These are phyloP conservation scores for Drosophila funebris DNA, from an alignment of 1,140 invertebrate species.

Conservation along the genomic window DNA sequence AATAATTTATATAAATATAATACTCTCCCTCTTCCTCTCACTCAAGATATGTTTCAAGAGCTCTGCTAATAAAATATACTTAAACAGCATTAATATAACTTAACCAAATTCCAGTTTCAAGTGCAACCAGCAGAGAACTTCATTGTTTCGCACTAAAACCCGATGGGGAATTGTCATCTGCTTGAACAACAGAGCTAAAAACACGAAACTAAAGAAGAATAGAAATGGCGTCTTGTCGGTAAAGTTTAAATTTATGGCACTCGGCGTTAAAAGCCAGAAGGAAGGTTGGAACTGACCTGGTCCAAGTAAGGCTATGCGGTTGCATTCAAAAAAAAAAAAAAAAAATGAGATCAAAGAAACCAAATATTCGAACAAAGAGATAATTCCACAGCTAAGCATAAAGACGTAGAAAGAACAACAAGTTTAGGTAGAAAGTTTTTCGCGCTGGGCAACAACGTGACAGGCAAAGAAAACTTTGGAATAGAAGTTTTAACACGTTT, in stretches of 20 bases:
- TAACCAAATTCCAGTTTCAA: neutral
- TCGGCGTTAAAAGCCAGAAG: neutral
- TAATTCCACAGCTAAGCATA: conserved; percentile 55
- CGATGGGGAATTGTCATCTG: neutral
- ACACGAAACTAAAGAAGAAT: neutral
- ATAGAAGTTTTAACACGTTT: conserved; percentile 58
- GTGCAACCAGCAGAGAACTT: neutral
- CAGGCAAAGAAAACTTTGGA: conserved; percentile 41
- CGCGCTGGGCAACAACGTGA: conserved; percentile 42
- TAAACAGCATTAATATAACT: conserved; percentile 7
- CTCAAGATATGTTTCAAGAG: too few relatives aligned
- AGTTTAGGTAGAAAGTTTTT: conserved; percentile 49
- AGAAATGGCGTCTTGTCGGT: conserved; percentile 17
- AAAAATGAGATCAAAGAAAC: conserved; percentile 34
- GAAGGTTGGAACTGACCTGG: conserved; percentile 7
- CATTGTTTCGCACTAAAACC: conserved; percentile 37
- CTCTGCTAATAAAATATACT: too few relatives aligned
- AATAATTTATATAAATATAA: too few relatives aligned
- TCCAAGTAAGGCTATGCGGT: conserved; percentile 6
- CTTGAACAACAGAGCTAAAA: neutral
- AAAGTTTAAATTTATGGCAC: conserved; percentile 58
- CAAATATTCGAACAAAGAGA: conserved; percentile 48
- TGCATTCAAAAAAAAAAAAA: conserved; percentile 3
- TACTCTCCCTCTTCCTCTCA: too few relatives aligned
- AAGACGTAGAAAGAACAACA: conserved; percentile 40